Conservation (phyloP, 2,888 invertebrate species). For the Himalopsyche anomala region DNA sequence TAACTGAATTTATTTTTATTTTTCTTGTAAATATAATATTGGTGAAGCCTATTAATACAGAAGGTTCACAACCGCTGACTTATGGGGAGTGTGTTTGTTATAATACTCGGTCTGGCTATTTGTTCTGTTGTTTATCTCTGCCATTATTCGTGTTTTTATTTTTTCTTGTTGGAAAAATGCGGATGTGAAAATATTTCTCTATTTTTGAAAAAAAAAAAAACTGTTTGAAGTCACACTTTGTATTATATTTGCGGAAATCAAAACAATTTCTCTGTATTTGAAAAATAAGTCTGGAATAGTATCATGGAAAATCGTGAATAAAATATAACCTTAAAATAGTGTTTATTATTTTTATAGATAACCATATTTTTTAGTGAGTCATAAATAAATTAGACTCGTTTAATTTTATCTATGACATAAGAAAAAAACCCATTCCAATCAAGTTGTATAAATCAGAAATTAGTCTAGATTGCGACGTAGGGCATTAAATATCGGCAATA, state of each 20-base stretch:
- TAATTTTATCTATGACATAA: not conserved
- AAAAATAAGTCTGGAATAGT: no score
- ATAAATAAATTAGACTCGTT: no score
- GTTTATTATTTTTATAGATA: no score
- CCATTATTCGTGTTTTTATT: slow-evolving; percentile 27
- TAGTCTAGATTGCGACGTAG: slow-evolving; percentile 14
- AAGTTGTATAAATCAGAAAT: slow-evolving; percentile 15
- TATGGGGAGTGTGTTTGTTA: slow-evolving; percentile 29
- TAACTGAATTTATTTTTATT: no score
- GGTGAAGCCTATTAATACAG: no score
- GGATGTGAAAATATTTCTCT: not conserved
- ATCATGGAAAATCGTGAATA: no score
- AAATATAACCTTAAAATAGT: no score
- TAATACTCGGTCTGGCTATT: slow-evolving; percentile 27
- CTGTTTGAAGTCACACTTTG: not conserved
- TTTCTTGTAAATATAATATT: no score
- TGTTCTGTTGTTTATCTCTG: slow-evolving; percentile 26
- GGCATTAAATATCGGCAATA: slow-evolving; percentile 17
- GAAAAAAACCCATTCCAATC: not conserved
- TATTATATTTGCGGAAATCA: slow-evolving; percentile 1
- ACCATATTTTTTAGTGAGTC: no score
- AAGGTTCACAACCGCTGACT: not conserved
- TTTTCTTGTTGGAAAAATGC: slow-evolving; percentile 7
- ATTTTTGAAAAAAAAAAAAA: not conserved
- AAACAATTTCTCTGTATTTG: not conserved